Evolutionary conservation across 1,140 invertebrate genomes (phyloP), one percentile per base, ranked within the genome.

Genomic region (Anastrepha obliqua): DNA sequence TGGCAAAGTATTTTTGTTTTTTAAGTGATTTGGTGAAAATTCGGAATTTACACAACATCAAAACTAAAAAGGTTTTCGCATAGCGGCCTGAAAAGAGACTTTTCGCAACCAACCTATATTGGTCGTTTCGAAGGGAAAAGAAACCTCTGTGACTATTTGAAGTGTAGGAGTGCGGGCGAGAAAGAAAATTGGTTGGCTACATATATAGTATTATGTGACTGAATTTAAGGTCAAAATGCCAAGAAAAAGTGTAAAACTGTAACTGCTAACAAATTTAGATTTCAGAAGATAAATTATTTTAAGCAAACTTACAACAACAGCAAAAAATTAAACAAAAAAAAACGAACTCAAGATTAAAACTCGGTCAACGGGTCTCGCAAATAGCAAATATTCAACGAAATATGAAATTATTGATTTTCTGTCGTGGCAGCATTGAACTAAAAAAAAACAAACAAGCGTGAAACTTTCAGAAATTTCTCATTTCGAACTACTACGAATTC

Each of bases 371-470:
- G 74, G 47, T 47, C 74, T 81, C 44, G 74, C 51, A 81, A 51
- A n/a, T 29, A 29, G 47, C 74, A 42, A 81, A 81, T 55, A 47
- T 44, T 55, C 74, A 81, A 55, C n/a, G 74, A 55, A 81, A 81
- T 81, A 81, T 81, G 47, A 81, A 81, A 47, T 81, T 81, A 81
- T 81, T 55, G 74, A 81, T 81, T 81, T 81, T 81, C 47, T 29
- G n/a, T 15, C 13, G 17, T 13, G 20, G 6, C n/a, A 81, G 9
- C 74, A 55, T 55, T 81, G 74, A 55, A 55, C 44, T 20, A 70
- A 70, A 70, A 29, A 47, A n/a, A 47, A 67, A 13, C 60, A 17
- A 64, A 64, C 13, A 58, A n/a, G 47, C 74, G 17, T 51, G 47
- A 6, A 42, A 81, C 15, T 81, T 74, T 20, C 51, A 58, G 44